Evolutionary conservation across 2,113 vertebrate genomes (phyloP), one percentile per base, ranked within the genome.

Genomic region (Alosa alosa): DNA sequence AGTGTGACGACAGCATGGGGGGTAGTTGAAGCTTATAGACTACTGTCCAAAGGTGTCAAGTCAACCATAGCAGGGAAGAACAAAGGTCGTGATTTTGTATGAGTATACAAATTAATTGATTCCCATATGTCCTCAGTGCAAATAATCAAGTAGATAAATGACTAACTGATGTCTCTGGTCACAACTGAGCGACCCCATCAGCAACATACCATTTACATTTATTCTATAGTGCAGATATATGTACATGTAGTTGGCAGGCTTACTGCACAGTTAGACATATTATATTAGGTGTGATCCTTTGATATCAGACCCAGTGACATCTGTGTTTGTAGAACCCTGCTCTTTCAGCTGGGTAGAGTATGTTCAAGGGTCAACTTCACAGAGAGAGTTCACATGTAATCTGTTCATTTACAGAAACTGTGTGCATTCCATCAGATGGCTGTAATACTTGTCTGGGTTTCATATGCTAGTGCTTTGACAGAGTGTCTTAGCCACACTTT

Each of bases 401-500:
- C 60, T 64, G 64, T 72, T 72, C 64, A 72, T 72, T 31, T 72
- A 36, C 25, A 72, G 8, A 31, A 72, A 36, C n/a, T 36, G 64
- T 72, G 10, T 72, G 31, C 64, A 72, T 36, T 72, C 25, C 64
- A 72, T 72, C 64, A 72, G 25, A 72, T 11, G 64, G n/a, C n/a
- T 36, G 64, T 72, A 36, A 72, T 72, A 36, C 25, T 72, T 64
- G 57, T 64, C 64, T 72, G 64, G 0, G n/a, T 72, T 25, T 72
- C 11, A 13, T 20, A 72, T 31, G 25, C 64, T 25, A 68, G 64
- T 10, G 64, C 8, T 36, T 17, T 31, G 81, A 45, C 60, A 47
- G 85, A 82, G 85, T 18, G 57, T 81, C 81, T 88, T 55, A 44
- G 81, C 86, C 60, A 78, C 75, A 87, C 88, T 88, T 85, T 88